A percentile compares a stretch with the other conserved stretches of the same genome.
Conservation (phyloP, 2,888 invertebrate species). For the Cenopis cana region DNA sequence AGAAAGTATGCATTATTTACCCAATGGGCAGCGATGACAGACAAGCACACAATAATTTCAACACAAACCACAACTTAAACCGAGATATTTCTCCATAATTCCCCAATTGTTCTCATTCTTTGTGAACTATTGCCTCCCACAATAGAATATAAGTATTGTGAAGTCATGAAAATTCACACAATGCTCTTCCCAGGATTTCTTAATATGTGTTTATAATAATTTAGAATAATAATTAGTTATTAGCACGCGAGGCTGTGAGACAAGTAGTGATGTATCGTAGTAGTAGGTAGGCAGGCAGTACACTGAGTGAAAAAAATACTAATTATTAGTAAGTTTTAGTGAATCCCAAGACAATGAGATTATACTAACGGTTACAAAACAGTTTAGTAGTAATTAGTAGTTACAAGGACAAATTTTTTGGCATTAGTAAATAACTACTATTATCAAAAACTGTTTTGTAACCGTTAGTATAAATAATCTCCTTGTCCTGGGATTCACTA, state of each 20-base stretch:
- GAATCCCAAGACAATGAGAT: too few species aligned
- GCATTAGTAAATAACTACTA: too few species aligned
- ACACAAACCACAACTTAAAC: slow-evolving; percentile 24
- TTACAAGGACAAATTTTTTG: too few species aligned
- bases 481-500: too few species aligned
- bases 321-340: too few species aligned
- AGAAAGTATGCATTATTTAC: neutral
- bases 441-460: too few species aligned
- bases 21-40: slow-evolving; percentile 18
- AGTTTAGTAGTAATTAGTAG: too few species aligned
- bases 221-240: slow-evolving; percentile 29
- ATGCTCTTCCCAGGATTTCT: slow-evolving; percentile 43
- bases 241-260: slow-evolving; percentile 20
- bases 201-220: slow-evolving; percentile 31
- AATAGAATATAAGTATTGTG: slow-evolving; percentile 41
- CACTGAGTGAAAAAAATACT: too few species aligned
- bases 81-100: slow-evolving; percentile 40
- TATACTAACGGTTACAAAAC: too few species aligned
- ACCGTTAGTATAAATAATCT: too few species aligned
- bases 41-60: slow-evolving; percentile 15
- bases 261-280: neutral
- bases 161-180: slow-evolving; percentile 39
- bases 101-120: slow-evolving; percentile 38
- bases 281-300: too few species aligned
- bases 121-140: slow-evolving; percentile 29